These are phyloP conservation scores for Tenthredo amoena DNA, from an alignment of 2,888 invertebrate species.

Conservation along the genomic window DNA sequence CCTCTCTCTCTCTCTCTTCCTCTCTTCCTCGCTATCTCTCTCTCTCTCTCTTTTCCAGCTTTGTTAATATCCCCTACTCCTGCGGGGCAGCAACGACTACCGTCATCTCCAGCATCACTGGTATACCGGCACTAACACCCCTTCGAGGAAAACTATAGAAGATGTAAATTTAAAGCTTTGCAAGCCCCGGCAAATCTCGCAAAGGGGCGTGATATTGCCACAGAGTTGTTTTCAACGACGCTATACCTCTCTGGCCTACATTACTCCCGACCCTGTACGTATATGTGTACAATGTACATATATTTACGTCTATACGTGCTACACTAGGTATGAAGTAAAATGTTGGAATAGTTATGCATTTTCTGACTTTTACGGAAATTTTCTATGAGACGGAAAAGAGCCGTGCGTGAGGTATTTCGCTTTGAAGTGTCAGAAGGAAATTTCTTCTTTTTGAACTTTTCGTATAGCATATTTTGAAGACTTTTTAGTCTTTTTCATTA, in stretches of 20 bases:
- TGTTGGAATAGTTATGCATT: not conserved
- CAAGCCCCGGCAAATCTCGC: conserved; percentile 20
- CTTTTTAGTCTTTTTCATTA: not conserved
- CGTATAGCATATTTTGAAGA: not conserved
- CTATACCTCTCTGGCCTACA: conserved; percentile 18
- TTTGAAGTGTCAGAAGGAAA: not conserved
- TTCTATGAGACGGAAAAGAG: not conserved
- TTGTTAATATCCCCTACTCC: conserved; percentile 39
- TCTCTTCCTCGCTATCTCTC: not conserved
- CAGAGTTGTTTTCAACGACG: conserved; percentile 36
- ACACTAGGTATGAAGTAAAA: not conserved
- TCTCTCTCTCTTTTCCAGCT: not conserved
- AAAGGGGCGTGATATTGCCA: conserved; percentile 34
- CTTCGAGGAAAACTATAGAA: conserved; percentile 18
- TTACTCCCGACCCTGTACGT: not conserved
- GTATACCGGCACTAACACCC: not conserved
- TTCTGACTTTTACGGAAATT: not conserved
- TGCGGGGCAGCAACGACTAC: not conserved
- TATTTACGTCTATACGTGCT: not conserved
- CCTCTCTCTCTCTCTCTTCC: not conserved
- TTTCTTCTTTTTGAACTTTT: not conserved
- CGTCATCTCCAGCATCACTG: not conserved
- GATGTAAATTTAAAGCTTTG: conserved; percentile 49
- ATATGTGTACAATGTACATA: no score
- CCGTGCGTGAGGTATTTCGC: not conserved